A percentile compares a stretch with the other conserved stretches of the same genome.
phyloP scores from a whole-genome alignment of 2,113 vertebrate genomes.

The Marmota flaviventris region DNA sequence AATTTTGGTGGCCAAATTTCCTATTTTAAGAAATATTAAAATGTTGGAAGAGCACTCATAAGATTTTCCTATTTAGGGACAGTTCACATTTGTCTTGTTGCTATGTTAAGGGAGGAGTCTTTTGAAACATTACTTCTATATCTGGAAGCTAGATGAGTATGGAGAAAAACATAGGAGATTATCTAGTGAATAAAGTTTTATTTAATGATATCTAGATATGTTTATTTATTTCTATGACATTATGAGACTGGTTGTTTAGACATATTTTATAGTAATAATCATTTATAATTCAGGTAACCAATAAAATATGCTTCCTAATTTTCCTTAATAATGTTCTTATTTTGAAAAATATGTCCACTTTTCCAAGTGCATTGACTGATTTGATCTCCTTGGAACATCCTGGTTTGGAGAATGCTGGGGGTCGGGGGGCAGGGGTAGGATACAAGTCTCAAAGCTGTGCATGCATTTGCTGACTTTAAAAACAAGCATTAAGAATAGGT shows the following conservation, averaged over 20 bases:
- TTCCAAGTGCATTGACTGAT: background rate
- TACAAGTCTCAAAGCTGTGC: background rate
- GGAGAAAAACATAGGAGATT: conserved; percentile 53
- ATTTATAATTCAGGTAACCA: conserved; percentile 15
- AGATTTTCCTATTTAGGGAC: background rate
- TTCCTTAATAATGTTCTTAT: conserved; percentile 22
- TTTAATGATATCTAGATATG: conserved; percentile 25
- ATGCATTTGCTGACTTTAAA: conserved; percentile 41
- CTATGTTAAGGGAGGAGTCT: background rate
- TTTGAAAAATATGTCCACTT: conserved; percentile 4
- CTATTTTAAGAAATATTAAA: conserved; percentile 18
- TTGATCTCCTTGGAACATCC: background rate
- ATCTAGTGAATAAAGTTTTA: background rate
- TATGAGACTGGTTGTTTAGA: background rate
- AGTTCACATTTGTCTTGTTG: conserved; percentile 26
- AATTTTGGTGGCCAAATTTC: background rate
- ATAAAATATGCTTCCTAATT: background rate
- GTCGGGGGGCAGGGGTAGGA: background rate
- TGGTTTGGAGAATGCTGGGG: background rate
- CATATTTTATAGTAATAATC: background rate
- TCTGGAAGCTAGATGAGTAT: conserved; percentile 37
- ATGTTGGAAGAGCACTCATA: background rate
- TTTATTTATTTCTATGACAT: background rate
- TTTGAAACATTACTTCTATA: conserved; percentile 24
- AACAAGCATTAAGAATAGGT: background rate